Evolutionary conservation across 2,888 invertebrate genomes (phyloP).

Genomic region (Xylophagus ater): DNA sequence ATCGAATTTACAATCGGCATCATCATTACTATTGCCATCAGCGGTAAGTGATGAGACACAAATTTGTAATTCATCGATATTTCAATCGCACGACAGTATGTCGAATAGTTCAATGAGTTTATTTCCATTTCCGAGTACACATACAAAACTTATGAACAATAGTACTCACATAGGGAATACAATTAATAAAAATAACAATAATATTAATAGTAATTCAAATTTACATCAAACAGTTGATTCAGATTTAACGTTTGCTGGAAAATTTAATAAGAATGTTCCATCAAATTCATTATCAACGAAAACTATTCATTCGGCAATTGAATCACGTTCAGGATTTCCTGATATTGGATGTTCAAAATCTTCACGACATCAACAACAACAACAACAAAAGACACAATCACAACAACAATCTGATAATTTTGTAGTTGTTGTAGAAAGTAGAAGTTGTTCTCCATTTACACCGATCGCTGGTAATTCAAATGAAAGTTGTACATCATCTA

Average conservation of each 20-base stretch:
- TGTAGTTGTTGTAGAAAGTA: slow-evolving; percentile 14
- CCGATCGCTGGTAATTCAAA: slow-evolving; percentile 6
- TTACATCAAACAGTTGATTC: slow-evolving; percentile 11
- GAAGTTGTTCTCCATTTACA: slow-evolving; percentile 17
- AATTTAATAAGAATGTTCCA: too few species aligned
- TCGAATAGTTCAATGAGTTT: slow-evolving; percentile 31
- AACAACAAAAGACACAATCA: neutral
- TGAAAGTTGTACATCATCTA: slow-evolving; percentile 13
- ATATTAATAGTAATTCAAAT: slow-evolving; percentile 10
- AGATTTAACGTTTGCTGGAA: slow-evolving; percentile 34
- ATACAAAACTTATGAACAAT: slow-evolving; percentile 7
- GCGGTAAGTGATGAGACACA: slow-evolving; percentile 4
- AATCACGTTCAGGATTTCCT: too few species aligned
- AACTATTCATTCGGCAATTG: too few species aligned
- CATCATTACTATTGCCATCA: neutral
- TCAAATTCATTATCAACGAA: too few species aligned
- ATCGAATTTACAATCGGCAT: too few species aligned
- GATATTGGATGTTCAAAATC: neutral
- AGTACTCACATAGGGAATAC: neutral
- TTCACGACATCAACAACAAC: neutral
- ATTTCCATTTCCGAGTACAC: slow-evolving; percentile 17
- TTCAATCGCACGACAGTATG: slow-evolving; percentile 19
- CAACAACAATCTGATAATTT: neutral
- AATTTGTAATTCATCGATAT: neutral
- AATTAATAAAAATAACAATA: slow-evolving; percentile 12